These are phyloP conservation scores for Sebastes elongatus DNA, from an alignment of 2,797 vertebrate species.

Conservation along the genomic window DNA sequence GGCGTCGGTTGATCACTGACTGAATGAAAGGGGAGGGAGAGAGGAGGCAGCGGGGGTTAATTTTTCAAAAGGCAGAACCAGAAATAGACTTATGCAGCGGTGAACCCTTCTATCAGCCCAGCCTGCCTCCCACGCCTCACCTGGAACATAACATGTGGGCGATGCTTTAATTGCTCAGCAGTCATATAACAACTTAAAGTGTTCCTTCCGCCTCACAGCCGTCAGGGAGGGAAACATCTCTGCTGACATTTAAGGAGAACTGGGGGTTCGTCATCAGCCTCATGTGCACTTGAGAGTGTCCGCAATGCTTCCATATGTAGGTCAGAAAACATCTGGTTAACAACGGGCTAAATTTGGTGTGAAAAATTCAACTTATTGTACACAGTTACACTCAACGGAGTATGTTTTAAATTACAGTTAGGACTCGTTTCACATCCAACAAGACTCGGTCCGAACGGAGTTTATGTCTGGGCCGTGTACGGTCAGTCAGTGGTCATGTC, in stretches of 20 bases:
- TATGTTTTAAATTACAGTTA: neutral
- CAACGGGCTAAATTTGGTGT: fast-evolving
- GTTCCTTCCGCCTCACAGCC: neutral
- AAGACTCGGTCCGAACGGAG: no score
- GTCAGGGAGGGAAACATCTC: neutral
- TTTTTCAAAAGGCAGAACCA: slow-evolving; percentile 14
- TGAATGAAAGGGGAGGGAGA: neutral
- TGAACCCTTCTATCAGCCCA: slow-evolving; percentile 10
- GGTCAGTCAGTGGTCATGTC: no score
- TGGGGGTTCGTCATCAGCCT: neutral
- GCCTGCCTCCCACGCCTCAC: slow-evolving; percentile 54
- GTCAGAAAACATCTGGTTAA: neutral
- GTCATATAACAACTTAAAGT: slow-evolving; percentile 29
- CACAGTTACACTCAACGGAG: neutral
- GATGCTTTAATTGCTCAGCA: slow-evolving; percentile 37
- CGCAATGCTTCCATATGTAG: neutral
- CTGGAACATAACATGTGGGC: slow-evolving; percentile 52
- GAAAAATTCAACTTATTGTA: no score
- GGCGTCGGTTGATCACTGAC: slow-evolving; percentile 5
- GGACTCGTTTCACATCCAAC: neutral
- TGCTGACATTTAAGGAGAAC: slow-evolving; percentile 20
- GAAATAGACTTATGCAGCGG: slow-evolving; percentile 39
- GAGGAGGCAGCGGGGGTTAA: neutral
- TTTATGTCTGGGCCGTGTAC: no score
- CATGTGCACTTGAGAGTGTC: neutral